Base-by-base conservation (phyloP, 2,888 invertebrate species). In the Drosophila austrosaltans region DNA sequence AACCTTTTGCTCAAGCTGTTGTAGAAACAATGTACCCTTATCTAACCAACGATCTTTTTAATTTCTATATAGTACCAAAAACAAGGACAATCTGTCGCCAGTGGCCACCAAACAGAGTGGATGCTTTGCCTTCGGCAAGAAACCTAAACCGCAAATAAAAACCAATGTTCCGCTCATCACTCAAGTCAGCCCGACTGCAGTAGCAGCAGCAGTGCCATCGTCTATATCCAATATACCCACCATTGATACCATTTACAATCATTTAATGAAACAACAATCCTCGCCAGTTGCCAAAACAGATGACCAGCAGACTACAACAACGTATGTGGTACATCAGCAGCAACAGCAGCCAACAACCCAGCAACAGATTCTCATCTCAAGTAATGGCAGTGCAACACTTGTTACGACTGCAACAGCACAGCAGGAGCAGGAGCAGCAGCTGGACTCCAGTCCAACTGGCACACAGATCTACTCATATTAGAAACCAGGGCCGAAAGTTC, bases 21-120 rank as follows among this genome's bases (percentile, higher is more conserved):
- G 16, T 16, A 16, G 16, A 16, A 28, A 25, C 10, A 12, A 16
- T 1, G 12, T 53, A 53, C 20, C 16, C 3, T 8, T 7, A 20
- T 32, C 6, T 6, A 5, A 3, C 32, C 6, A 32, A 32, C 5
- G 32, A 32, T 62, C 12, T 8, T 8, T 32, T 22, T 25, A 3
- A 7, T 42, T 75, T 75, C 10, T 8, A 8, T 36, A 0, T 54
- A 91, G 91, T 39, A 90, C 91, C 0, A 90, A 91, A 58, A 87
- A 85, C 57, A 90, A 90, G 53, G 90, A 91, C 53, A 91, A 90
- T 68, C 69, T 91, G 2, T 85, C 90, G n/a, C 91, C 91, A 16
- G 91, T 91, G 12, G 90, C 89, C 3, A 90, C 90, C 3, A 91
- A 91, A 53, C 90, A 89, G 56, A 91, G 91, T 63, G 91, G 91